Conservation (phyloP, 2,888 invertebrate genomes). For the Cyclophora punctaria region DNA sequence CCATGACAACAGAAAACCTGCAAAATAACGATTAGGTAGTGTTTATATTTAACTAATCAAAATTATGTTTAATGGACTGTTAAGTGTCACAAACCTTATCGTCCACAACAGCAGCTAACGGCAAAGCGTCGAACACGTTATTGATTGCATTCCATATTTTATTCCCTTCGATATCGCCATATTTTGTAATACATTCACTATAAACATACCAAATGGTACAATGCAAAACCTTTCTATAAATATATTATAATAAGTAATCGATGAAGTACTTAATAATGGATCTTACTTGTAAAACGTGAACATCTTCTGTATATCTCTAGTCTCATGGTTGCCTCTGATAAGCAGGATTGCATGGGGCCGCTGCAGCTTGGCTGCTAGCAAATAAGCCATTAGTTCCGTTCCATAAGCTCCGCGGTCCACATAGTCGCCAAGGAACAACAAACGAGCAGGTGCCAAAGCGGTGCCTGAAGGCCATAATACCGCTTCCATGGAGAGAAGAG, state of each 20-base stretch:
- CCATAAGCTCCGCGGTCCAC: slow-evolving; percentile 83
- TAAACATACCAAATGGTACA: slow-evolving; percentile 12
- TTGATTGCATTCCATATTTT: slow-evolving; percentile 83
- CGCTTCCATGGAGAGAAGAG: slow-evolving; percentile 80
- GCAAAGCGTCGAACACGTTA: slow-evolving; percentile 81
- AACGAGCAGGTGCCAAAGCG: slow-evolving; percentile 75
- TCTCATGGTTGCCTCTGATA: slow-evolving; percentile 84
- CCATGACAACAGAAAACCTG: slow-evolving; percentile 87
- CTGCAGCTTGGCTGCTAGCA: slow-evolving; percentile 81
- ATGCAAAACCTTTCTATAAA: background rate
- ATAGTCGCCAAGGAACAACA: slow-evolving; percentile 85
- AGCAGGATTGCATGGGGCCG: slow-evolving; percentile 78
- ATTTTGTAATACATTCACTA: slow-evolving; percentile 81
- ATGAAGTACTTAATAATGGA: background rate
- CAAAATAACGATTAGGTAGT: too few relatives aligned
- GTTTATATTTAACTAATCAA: too few relatives aligned
- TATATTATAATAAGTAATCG: background rate
- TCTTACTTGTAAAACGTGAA: slow-evolving; percentile 80
- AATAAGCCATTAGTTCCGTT: slow-evolving; percentile 80
- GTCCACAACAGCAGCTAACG: slow-evolving; percentile 83
- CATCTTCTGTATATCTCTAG: slow-evolving; percentile 82
- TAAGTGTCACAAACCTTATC: slow-evolving; percentile 59
- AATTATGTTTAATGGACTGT: background rate
- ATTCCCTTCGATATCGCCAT: slow-evolving; percentile 77
- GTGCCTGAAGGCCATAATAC: slow-evolving; percentile 81